phyloP scores from a whole-genome alignment of 2,113 vertebrate genomes.

The Campylomormyrus tamandua region DNA sequence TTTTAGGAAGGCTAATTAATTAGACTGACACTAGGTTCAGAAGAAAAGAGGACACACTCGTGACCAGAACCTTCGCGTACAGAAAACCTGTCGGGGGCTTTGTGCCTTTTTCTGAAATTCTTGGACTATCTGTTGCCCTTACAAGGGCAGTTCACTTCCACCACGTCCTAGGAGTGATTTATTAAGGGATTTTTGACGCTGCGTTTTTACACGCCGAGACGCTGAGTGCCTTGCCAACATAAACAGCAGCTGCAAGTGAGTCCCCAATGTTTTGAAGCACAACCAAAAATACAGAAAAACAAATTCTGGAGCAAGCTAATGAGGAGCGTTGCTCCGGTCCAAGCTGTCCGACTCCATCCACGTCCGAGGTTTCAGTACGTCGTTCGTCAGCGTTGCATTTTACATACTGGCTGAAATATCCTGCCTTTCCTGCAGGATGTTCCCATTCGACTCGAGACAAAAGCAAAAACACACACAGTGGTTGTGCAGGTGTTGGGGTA shows the following conservation, averaged over 20 bases:
- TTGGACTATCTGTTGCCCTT: not conserved
- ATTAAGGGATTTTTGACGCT: constrained; percentile 4
- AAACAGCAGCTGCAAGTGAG: not conserved
- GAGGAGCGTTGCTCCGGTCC: not conserved
- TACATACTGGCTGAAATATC: not conserved
- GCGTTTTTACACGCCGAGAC: not conserved
- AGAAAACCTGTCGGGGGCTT: not conserved
- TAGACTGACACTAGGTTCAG: not conserved
- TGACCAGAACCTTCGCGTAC: not conserved
- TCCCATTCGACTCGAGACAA: not conserved
- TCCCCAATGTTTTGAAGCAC: not conserved
- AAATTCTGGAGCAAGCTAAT: not conserved
- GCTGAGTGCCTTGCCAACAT: not conserved
- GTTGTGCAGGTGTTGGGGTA: not conserved
- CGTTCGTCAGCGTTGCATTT: not conserved
- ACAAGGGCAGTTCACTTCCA: not conserved
- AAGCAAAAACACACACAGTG: not conserved
- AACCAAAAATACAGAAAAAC: not conserved
- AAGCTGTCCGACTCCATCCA: not conserved
- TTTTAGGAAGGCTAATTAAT: not conserved
- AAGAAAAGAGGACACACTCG: not conserved
- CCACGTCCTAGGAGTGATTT: not conserved
- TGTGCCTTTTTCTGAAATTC: not conserved
- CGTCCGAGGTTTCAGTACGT: too few relatives aligned
- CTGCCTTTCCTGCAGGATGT: not conserved